Conservation (phyloP, 2,113 vertebrate genomes). For the Tympanuchus pallidicinctus region DNA sequence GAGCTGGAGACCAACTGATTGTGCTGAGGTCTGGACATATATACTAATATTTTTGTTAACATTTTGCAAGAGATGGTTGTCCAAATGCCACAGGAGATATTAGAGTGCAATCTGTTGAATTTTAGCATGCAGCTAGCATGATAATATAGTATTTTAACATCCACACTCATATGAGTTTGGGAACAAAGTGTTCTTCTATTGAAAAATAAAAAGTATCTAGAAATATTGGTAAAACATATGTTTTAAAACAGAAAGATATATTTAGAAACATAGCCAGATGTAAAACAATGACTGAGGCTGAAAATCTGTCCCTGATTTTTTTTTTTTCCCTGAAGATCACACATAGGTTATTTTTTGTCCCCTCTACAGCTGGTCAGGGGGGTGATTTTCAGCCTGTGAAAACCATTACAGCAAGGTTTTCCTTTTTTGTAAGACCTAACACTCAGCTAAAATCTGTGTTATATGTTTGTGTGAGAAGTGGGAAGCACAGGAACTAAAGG, state of each 20-base stretch:
- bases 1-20: background rate
- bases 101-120: slow-evolving; percentile 26
- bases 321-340: background rate
- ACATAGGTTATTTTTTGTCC: background rate
- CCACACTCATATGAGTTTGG: background rate
- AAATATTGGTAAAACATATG: background rate
- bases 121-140: slow-evolving; percentile 9
- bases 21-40: slow-evolving; percentile 1
- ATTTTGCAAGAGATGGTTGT: slow-evolving; percentile 9
- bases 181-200: background rate
- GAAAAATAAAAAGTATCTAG: background rate
- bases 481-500: background rate
- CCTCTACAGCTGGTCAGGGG: background rate
- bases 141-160: slow-evolving; percentile 5
- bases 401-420: background rate
- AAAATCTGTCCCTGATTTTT: background rate
- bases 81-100: slow-evolving; percentile 41
- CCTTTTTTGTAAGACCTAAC: background rate
- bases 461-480: background rate
- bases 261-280: background rate
- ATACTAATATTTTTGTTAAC: slow-evolving; percentile 22
- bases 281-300: background rate
- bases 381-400: slow-evolving; percentile 17
- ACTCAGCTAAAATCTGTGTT: background rate
- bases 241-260: background rate